These are phyloP conservation scores for Serranus cabrilla DNA, from an alignment of 2,797 vertebrate species.

Conservation along the genomic window DNA sequence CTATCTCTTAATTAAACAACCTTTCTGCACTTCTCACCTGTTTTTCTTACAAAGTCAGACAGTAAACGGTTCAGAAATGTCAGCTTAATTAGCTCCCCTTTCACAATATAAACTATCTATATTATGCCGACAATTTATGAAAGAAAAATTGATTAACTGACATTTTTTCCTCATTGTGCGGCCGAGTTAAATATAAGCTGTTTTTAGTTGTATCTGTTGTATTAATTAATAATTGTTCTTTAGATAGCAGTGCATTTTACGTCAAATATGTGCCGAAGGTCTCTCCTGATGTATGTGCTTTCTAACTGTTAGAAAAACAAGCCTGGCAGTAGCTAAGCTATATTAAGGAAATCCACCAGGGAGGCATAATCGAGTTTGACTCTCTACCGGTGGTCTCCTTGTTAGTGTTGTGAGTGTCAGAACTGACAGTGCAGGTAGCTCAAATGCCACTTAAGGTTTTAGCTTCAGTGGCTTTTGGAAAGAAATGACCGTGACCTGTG, in stretches of 20 bases:
- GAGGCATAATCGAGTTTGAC: slow-evolving; percentile 83
- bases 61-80: slow-evolving; percentile 27
- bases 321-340: slow-evolving; percentile 69
- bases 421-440: slow-evolving; percentile 88
- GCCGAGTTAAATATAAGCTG: not conserved
- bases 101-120: not conserved
- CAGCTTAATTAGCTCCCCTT: not conserved
- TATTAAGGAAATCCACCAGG: slow-evolving; percentile 79
- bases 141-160: slow-evolving; percentile 10
- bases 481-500: slow-evolving; percentile 85
- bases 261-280: slow-evolving; percentile 33
- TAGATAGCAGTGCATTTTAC: not conserved
- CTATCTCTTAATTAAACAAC: slow-evolving; percentile 57
- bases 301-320: slow-evolving; percentile 66
- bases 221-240: not conserved
- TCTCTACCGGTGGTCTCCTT: slow-evolving; percentile 85
- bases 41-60: slow-evolving; percentile 6
- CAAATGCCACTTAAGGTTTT: slow-evolving; percentile 88
- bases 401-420: slow-evolving; percentile 85
- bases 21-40: slow-evolving; percentile 28
- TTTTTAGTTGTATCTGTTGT: not conserved
- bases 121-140: not conserved
- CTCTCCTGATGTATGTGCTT: slow-evolving; percentile 44
- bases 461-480: slow-evolving; percentile 86
- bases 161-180: not conserved